Evolutionary conservation across 2,113 vertebrate genomes (phyloP), one percentile per base, ranked within the genome.

Genomic region (Heteronetta atricapilla): DNA sequence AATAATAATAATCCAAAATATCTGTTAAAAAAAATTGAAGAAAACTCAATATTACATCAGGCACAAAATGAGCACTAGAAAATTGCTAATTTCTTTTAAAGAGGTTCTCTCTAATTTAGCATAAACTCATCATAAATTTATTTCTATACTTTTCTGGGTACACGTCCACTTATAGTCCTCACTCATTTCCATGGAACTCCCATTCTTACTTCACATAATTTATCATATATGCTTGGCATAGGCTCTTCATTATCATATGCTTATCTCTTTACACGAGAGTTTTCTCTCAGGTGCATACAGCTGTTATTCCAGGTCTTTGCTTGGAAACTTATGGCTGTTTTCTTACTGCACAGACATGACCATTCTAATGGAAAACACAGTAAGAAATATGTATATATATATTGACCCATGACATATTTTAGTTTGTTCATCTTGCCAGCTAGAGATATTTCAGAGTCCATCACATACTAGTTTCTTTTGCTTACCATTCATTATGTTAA

Each of bases 121-220:
- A 3, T 22, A 31, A 55, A n/a, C 8, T 72, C 15, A 23, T 15
- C 26, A 82, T 77, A n/a, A 74, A 5, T 55, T 74, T 50, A 68
- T 13, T 44, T 82, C 50, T 36, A 6, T 60, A n/a, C 4, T 22
- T 63, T 46, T 52, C 34, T 70, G 3, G 36, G 8, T 12, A 78
- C 2, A 2, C 0, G 31, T 53, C 5, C 28, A 4, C 6, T 59
- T 15, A 38, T n/a, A 53, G 38, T 48, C 26, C 20, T n/a, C 11
- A 77, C 17, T 60, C 20, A 31, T 70, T 92, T 77, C 14, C 8
- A 17, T 26, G 2, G n/a, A 90, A 66, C 2, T 20, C 8, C 7
- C 10, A 19, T 52, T 84, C 7, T 52, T 9, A n/a, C 6, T 10
- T 78, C 5, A 11, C 29, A 21, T 3, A 73, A 4, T 25, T 88